Base-by-base conservation (phyloP, 2,113 vertebrate species). In the Lophura nycthemera region DNA sequence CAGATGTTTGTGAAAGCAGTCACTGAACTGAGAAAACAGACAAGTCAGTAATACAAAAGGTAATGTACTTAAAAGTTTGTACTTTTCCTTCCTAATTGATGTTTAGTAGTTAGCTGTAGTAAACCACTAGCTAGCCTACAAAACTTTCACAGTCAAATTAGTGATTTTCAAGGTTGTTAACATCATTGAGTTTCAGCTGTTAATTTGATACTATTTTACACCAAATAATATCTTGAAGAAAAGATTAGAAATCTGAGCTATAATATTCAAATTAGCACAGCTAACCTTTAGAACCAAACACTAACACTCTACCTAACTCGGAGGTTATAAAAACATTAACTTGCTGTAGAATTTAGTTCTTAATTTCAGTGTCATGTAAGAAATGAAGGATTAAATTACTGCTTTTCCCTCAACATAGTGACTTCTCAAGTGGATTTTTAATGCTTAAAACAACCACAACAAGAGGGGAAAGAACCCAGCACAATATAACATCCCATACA, bases 361-460 rank as follows among this genome's bases (percentile, higher is more conserved):
- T 78, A 48, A 47, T 72, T 74, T 95, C 88, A 94, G 91, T 60
- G 91, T 90, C 87, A 88, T 59, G 38, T 69, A 91, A 93, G 54
- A 95, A 96, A 95, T 27, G 80, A 90, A 85, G 76, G 89, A 90
- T 69, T 90, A 95, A 92, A 92, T 56, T 63, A 40, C 24, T 40
- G 38, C 4, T 22, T 72, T 88, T 82, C 30, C 57, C 83, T 93
- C 71, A 34, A 86, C 92, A 89, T 1, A 96, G 91, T 20, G 56
- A 77, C 83, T 89, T 90, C 93, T 96, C 95, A 67, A 96, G 92
- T 92, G 97, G 59, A 93, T 95, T 96, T 97, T 80, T 81, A 82
- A 89, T 89, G 89, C 89, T 93, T 96, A 96, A 93, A 95, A 92
- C 52, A 97, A 96, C 97, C 95, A 95, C 98, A 98, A 97, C 61